Percentiles rank a stretch among this genome's conserved stretches.
phyloP scores from a whole-genome alignment of 2,888 invertebrate genomes.

The Amblyteles armatorius region DNA sequence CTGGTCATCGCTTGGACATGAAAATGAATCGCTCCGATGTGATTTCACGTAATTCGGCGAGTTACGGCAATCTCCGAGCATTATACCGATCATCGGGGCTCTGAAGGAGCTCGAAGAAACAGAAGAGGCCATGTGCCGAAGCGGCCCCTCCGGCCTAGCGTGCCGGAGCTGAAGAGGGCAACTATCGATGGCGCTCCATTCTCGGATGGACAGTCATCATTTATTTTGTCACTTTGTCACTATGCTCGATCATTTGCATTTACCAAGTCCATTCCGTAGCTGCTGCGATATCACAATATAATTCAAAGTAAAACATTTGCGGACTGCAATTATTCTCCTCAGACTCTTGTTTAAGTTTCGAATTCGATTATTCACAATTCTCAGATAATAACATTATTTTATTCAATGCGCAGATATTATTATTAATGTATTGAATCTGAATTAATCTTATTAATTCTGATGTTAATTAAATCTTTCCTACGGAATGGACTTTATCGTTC shows the following conservation, averaged over 20 bases:
- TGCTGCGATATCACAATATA: background rate
- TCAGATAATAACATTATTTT: no score
- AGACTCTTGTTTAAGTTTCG: background rate
- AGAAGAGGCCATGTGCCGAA: constrained; percentile 39
- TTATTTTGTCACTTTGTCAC: constrained; percentile 6
- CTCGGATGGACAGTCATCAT: constrained; percentile 18
- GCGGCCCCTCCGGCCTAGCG: constrained; percentile 30
- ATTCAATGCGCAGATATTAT: no score
- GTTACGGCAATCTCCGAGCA: background rate
- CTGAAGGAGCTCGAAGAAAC: constrained; percentile 4
- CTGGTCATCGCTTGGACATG: background rate
- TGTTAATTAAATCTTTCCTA: background rate
- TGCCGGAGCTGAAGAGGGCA: constrained; percentile 21
- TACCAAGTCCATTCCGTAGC: background rate
- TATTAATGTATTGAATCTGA: no score
- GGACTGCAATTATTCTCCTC: background rate
- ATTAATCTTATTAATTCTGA: background rate
- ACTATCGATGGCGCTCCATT: constrained; percentile 30
- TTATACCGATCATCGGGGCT: background rate
- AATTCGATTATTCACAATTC: background rate
- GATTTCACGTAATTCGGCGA: background rate
- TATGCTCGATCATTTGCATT: background rate
- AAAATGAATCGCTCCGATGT: background rate
- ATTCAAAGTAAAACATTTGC: background rate
- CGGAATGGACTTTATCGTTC: background rate